Percentiles rank a stretch among this genome's conserved stretches.
Evolutionary conservation across 2,888 invertebrate species (phyloP).

Genomic region (Nycteola revayana): DNA sequence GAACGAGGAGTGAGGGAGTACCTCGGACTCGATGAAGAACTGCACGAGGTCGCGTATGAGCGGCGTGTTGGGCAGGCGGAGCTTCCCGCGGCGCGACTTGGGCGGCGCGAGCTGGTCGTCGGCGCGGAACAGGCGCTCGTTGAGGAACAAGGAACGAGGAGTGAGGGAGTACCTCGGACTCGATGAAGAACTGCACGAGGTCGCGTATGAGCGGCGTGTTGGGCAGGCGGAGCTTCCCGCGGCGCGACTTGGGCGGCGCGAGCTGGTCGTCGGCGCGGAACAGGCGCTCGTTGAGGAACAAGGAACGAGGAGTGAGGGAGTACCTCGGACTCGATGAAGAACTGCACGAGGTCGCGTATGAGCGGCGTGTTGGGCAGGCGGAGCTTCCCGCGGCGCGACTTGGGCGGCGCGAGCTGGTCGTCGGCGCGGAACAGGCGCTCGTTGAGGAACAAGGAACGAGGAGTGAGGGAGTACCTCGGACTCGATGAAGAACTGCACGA

Average conservation of each 20-base stretch:
- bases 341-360: conserved; percentile 96
- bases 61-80: conserved; percentile 94
- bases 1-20: conserved; percentile 9
- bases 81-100: conserved; percentile 89
- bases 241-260: conserved; percentile 73
- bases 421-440: conserved; percentile 93
- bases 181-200: conserved; percentile 95
- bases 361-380: conserved; percentile 94
- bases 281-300: conserved; percentile 94
- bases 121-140: conserved; percentile 95
- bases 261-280: conserved; percentile 90
- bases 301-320: not conserved
- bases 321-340: conserved; percentile 93
- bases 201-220: conserved; percentile 92
- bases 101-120: conserved; percentile 80
- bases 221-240: conserved; percentile 92
- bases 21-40: conserved; percentile 98
- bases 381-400: conserved; percentile 90
- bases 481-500: conserved; percentile 99
- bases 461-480: conserved; percentile 85
- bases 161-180: conserved; percentile 87
- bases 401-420: conserved; percentile 82
- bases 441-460: conserved; percentile 87
- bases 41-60: conserved; percentile 87
- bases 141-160: conserved; percentile 84